These are phyloP conservation scores for Nematopogon swammerdamellus DNA, from an alignment of 2,888 invertebrate species.

Conservation along the genomic window DNA sequence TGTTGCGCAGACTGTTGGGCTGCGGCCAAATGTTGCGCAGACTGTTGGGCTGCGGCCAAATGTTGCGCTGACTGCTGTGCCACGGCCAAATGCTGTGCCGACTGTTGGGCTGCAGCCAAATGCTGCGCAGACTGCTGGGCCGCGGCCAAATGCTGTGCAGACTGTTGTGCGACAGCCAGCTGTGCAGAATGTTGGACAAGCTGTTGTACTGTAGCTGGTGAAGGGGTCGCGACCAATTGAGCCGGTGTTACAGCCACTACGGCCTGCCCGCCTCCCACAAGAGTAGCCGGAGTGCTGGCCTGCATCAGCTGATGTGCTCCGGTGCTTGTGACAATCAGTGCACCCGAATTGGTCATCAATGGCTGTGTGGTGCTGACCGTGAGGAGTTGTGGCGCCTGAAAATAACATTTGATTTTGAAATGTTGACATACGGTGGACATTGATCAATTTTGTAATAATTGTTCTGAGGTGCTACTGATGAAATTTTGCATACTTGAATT, in stretches of 20 bases:
- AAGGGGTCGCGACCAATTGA: conserved; percentile 34
- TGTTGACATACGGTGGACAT: no score
- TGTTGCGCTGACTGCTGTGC: no score
- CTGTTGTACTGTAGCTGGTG: conserved; percentile 45
- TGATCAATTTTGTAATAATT: no score
- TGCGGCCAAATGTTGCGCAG: conserved; percentile 21
- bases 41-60: conserved; percentile 25
- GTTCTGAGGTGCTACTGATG: no score
- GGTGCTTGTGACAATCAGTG: conserved; percentile 48
- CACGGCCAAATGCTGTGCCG: conserved; percentile 24
- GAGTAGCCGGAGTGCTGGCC: conserved; percentile 48
- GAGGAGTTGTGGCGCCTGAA: conserved; percentile 41
- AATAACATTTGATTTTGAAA: no score
- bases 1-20: conserved; percentile 45
- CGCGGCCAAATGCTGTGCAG: conserved; percentile 23
- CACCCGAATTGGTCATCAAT: conserved; percentile 43
- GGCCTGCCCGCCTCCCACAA: conserved; percentile 48
- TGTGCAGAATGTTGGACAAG: conserved; percentile 37
- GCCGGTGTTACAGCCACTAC: conserved; percentile 47
- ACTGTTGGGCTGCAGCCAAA: conserved; percentile 25
- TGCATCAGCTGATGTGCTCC: conserved; percentile 50
- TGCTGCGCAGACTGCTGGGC: conserved; percentile 32
- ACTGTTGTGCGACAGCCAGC: conserved; percentile 22
- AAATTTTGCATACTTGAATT: no score
- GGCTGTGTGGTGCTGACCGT: conserved; percentile 50